Conservation (phyloP, 2,797 vertebrate species). For the Lophius americanus region DNA sequence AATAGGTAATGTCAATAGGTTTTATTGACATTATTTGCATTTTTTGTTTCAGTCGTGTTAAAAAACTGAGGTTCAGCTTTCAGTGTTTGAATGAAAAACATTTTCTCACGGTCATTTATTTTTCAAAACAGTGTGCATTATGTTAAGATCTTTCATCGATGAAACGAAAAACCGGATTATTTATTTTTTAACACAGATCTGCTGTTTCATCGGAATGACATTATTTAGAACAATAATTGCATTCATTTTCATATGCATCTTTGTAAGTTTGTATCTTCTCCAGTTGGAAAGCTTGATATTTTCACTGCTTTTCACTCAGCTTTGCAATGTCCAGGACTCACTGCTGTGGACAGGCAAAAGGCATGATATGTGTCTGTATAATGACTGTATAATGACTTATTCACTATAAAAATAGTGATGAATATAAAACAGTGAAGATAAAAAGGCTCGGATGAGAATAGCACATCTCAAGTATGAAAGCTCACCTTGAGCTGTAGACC, state of each 20-base stretch:
- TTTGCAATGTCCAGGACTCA: constrained; percentile 33
- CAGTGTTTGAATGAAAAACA: too few species aligned
- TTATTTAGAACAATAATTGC: not conserved
- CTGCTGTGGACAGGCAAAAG: constrained; percentile 19
- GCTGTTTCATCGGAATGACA: not conserved
- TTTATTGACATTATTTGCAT: too few species aligned
- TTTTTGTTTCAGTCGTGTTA: too few species aligned
- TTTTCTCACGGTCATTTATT: too few species aligned
- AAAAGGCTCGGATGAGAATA: constrained; percentile 5
- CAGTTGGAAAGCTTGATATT: not conserved
- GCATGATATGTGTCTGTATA: constrained; percentile 11
- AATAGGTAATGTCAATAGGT: too few species aligned
- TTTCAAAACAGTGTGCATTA: too few species aligned
- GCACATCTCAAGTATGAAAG: constrained; percentile 73
- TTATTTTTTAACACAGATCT: not conserved
- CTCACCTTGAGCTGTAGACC: constrained; percentile 70
- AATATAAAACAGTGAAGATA: constrained; percentile 14
- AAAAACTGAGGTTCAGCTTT: too few species aligned
- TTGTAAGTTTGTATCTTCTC: not conserved
- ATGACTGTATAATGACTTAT: constrained; percentile 4
- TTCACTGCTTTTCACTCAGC: constrained; percentile 23
- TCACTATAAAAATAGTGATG: too few species aligned
- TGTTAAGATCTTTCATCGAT: too few species aligned
- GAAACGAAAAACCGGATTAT: too few species aligned
- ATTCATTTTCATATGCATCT: not conserved